These are phyloP conservation scores for Hyphantria cunea DNA, from an alignment of 1,140 invertebrate species.

Conservation along the genomic window DNA sequence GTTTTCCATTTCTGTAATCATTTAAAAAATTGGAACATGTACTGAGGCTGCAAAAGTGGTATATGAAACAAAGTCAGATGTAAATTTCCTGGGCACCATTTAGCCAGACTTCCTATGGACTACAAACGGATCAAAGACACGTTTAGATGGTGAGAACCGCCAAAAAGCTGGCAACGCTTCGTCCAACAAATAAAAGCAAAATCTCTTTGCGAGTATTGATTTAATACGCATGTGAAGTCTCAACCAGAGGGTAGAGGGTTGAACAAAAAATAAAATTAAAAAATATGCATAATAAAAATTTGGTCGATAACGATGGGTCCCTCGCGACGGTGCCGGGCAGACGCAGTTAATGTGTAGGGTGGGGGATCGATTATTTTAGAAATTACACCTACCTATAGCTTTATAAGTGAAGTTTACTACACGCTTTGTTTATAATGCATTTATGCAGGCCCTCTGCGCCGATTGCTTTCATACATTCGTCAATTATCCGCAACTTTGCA, in stretches of 20 bases:
- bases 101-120: conserved; percentile 29
- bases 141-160: conserved; percentile 52
- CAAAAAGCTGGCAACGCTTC: conserved; percentile 44
- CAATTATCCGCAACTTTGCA: too few species aligned
- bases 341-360: conserved; percentile 61
- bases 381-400: conserved; percentile 53
- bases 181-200: conserved; percentile 52
- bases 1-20: too few species aligned
- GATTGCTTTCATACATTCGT: too few species aligned
- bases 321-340: conserved; percentile 44
- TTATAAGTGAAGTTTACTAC: conserved; percentile 15
- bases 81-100: conserved; percentile 10
- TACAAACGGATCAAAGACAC: conserved; percentile 33
- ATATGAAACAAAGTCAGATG: conserved; percentile 18
- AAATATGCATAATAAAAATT: conserved; percentile 80
- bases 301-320: conserved; percentile 62
- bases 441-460: too few species aligned
- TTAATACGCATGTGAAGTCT: conserved; percentile 66
- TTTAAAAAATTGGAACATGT: too few species aligned
- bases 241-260: conserved; percentile 48
- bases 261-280: conserved; percentile 77
- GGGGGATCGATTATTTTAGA: conserved; percentile 72
- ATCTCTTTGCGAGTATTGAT: conserved; percentile 68
- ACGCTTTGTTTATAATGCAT: too few species aligned
- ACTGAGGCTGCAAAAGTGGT: conserved; percentile 4